Conservation (phyloP, 2,888 invertebrate genomes). For the Ceraclea dissimilis region DNA sequence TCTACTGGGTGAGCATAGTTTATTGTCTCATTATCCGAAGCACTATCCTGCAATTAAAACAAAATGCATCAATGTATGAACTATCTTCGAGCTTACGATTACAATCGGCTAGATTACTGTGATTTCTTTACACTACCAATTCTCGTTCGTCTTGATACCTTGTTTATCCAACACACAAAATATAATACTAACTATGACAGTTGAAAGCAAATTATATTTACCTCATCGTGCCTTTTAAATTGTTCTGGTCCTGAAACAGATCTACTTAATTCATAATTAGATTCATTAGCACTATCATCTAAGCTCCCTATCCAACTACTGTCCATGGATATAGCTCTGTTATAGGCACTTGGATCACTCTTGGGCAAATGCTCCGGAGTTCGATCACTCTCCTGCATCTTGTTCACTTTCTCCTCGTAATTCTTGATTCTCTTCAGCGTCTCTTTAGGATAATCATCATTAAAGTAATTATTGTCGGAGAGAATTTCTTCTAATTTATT, state of each 20-base stretch:
- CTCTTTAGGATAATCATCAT: conserved; percentile 22
- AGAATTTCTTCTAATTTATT: conserved; percentile 27
- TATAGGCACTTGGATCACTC: conserved; percentile 28
- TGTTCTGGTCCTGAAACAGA: conserved; percentile 51
- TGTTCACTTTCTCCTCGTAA: conserved; percentile 24
- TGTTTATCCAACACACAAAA: no score
- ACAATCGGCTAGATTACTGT: no score
- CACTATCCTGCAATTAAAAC: conserved; percentile 21
- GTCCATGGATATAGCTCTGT: conserved; percentile 38
- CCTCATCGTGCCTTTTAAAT: conserved; percentile 10
- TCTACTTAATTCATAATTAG: conserved; percentile 38
- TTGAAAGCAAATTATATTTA: no score
- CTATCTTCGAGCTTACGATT: no score
- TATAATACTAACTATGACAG: background rate
- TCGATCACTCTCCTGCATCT: conserved; percentile 16
- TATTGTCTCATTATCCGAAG: conserved; percentile 25
- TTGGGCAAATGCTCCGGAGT: conserved; percentile 19
- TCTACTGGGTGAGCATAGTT: conserved; percentile 26
- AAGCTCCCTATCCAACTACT: conserved; percentile 43
- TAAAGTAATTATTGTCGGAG: conserved; percentile 18
- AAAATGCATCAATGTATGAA: no score
- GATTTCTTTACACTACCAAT: no score
- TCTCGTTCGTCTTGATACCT: no score
- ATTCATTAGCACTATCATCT: conserved; percentile 21
- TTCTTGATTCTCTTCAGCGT: conserved; percentile 24